Conservation (phyloP, 1,140 invertebrate species). For the Leptinotarsa texana region DNA sequence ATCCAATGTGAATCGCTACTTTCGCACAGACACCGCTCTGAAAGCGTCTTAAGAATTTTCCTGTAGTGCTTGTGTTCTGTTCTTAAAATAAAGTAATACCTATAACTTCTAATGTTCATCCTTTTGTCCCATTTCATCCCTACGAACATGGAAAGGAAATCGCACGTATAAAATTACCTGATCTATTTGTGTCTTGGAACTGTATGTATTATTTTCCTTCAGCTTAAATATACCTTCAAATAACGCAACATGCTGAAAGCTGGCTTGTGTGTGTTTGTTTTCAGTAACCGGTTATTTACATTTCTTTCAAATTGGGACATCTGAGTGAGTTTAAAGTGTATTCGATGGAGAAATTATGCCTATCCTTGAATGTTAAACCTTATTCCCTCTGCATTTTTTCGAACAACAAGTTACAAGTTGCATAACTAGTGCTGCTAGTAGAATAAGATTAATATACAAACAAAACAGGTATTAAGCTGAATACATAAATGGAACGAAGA, state of each 20-base stretch:
- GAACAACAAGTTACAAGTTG: no score
- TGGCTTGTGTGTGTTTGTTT: not conserved
- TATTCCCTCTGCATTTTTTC: not conserved
- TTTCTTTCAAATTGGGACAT: not conserved
- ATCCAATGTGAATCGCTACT: no score
- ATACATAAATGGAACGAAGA: no score
- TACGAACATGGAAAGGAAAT: not conserved
- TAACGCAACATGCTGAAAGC: constrained; percentile 1
- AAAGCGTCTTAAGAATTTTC: no score
- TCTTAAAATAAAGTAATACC: no score
- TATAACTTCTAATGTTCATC: no score
- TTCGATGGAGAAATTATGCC: not conserved
- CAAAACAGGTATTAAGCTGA: no score
- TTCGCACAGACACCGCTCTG: no score
- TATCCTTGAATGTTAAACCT: not conserved
- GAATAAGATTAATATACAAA: no score
- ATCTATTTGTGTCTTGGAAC: not conserved
- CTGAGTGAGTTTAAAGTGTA: not conserved
- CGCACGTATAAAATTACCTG: not conserved
- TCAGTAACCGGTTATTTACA: not conserved
- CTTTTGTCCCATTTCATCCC: no score
- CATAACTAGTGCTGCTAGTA: no score
- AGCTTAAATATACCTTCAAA: not conserved
- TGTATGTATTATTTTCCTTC: not conserved
- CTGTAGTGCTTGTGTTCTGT: no score